Conservation (phyloP, 2,888 invertebrate species). For the Tholera decimalis region DNA sequence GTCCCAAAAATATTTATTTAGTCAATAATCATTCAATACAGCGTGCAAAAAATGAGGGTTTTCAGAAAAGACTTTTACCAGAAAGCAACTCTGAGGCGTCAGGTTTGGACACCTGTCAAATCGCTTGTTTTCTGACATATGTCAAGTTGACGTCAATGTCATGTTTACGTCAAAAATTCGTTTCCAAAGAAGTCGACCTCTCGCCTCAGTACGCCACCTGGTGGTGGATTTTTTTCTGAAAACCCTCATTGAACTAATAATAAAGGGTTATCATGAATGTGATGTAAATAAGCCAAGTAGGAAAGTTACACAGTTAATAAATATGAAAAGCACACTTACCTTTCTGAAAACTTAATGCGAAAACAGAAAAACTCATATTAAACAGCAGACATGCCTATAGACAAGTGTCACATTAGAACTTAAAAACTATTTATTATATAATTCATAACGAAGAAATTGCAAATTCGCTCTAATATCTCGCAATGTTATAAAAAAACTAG, state of each 20-base stretch:
- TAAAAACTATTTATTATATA: background rate
- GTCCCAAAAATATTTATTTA: background rate
- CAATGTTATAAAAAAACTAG: too few relatives aligned
- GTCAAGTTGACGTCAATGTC: too few relatives aligned
- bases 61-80: too few relatives aligned
- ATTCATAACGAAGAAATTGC: background rate
- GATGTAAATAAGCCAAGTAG: slow-evolving; percentile 28
- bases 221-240: too few relatives aligned
- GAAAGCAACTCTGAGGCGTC: too few relatives aligned
- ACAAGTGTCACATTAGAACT: background rate
- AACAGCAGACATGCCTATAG: slow-evolving; percentile 48
- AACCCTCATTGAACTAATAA: background rate
- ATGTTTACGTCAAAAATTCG: too few relatives aligned
- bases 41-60: too few relatives aligned
- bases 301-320: slow-evolving; percentile 6
- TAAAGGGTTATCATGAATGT: background rate
- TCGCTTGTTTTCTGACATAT: too few relatives aligned
- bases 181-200: too few relatives aligned
- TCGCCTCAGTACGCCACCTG: too few relatives aligned
- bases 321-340: slow-evolving; percentile 55
- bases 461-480: too few relatives aligned
- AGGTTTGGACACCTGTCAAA: too few relatives aligned
- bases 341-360: slow-evolving; percentile 33
- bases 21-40: background rate
- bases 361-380: slow-evolving; percentile 26